These are phyloP conservation scores for Loripinus fragilis DNA, from an alignment of 2,888 invertebrate species.

Conservation along the genomic window DNA sequence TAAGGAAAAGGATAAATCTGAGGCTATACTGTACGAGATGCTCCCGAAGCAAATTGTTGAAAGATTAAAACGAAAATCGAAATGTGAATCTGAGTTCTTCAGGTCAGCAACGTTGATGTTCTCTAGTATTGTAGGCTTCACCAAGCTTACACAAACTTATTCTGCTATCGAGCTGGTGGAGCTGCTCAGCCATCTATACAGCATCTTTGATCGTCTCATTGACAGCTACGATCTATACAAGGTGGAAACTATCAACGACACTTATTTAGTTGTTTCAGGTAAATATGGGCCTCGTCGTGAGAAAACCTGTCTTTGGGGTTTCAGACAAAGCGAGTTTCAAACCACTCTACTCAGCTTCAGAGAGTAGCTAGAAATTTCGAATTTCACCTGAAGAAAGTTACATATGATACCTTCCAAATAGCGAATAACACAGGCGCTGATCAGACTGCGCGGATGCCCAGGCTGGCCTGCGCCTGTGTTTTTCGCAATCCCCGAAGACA, in stretches of 20 bases:
- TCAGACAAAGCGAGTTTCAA: no score
- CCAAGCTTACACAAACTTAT: slow-evolving; percentile 42
- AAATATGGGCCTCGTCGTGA: no score
- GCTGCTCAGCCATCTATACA: slow-evolving; percentile 66
- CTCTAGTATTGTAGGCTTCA: slow-evolving; percentile 66
- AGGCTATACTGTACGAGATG: slow-evolving; percentile 69
- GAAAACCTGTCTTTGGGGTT: no score
- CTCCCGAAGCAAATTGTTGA: slow-evolving; percentile 66
- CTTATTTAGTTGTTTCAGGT: slow-evolving; percentile 74
- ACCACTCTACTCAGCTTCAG: no score
- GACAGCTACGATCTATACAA: slow-evolving; percentile 69
- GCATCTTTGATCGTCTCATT: slow-evolving; percentile 61
- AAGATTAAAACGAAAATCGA: slow-evolving; percentile 60
- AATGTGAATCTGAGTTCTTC: slow-evolving; percentile 68
- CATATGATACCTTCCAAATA: no score
- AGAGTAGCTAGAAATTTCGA: no score
- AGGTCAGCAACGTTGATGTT: slow-evolving; percentile 70
- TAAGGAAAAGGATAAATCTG: slow-evolving; percentile 60
- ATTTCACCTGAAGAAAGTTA: no score
- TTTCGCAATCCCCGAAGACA: no score
- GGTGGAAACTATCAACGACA: slow-evolving; percentile 73
- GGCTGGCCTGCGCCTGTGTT: no score
- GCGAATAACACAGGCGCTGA: no score
- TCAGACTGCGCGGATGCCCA: no score
- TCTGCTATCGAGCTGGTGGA: slow-evolving; percentile 63